Evolutionary conservation across 1,140 invertebrate species (phyloP), one percentile per base, ranked within the genome.

Genomic region (Tribolium castaneum): DNA sequence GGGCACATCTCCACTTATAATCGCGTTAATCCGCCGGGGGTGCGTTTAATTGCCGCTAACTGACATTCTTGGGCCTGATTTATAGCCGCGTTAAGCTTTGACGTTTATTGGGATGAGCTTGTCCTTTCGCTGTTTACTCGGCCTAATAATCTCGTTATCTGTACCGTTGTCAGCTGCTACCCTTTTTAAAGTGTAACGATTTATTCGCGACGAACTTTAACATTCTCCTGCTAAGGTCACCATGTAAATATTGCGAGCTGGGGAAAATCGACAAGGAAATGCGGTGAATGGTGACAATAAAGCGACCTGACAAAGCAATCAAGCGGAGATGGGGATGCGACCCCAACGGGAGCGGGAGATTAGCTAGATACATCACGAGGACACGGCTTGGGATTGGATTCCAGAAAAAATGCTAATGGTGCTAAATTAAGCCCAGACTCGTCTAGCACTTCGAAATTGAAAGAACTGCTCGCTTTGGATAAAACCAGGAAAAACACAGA

Each of bases 1-100:
- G 62, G 13, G 16, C 51, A 9, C 56, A 19, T 54, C 79, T 86
- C 76, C 76, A 86, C 82, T 86, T 87, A 77, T 90, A 88, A 81
- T 81, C 72, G 59, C 35, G 76, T 81, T 80, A 81, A 81, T 77
- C 76, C 70, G 51, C 62, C 66, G 81, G 56, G 25, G 80, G 78
- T 72, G 70, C 35, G 35, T 78, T 80, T 83, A 83, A 83, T 83
- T 83, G 81, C 78, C 73, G 77, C 82, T 80, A 83, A 83, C 71
- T 80, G 81, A 80, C 82, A 79, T 82, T 25, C 79, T 74, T 77
- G 59, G 39, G 80, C 76, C 70, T 83, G 77, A 82, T 81, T 81
- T 83, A 83, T 83, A 70, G 74, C 72, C 34, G 34, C 52, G 77
- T 75, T 77, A 34, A 72, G 70, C 70, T 51, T 52, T 80, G 80